These are phyloP conservation scores for Campylomormyrus numenius DNA, from an alignment of 2,113 vertebrate species.

Conservation along the genomic window DNA sequence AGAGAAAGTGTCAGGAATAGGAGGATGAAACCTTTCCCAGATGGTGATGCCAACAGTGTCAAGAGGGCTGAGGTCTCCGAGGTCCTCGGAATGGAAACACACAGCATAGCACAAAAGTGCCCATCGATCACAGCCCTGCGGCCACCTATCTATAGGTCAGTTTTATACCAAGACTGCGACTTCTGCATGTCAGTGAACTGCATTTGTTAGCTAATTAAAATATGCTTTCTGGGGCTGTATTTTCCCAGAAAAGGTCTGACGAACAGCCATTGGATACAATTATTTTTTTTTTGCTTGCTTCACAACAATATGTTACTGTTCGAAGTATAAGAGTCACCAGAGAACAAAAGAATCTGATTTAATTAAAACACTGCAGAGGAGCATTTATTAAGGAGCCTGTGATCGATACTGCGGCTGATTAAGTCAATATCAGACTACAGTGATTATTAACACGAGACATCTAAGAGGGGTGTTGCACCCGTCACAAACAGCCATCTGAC, in stretches of 20 bases:
- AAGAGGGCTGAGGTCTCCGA: too few relatives aligned
- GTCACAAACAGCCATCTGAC: neutral
- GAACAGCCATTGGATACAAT: neutral
- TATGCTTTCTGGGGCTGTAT: neutral
- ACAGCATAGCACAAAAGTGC: neutral
- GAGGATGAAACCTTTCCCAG: too few relatives aligned
- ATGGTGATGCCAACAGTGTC: too few relatives aligned
- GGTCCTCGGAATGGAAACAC: neutral
- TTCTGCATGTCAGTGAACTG: neutral
- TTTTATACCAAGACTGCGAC: neutral
- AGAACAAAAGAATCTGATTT: neutral
- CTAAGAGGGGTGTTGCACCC: neutral
- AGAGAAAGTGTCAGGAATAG: too few relatives aligned
- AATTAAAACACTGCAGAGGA: constrained; percentile 4
- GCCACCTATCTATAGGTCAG: neutral
- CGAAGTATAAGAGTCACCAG: neutral
- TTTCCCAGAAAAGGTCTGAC: neutral
- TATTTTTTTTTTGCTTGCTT: neutral
- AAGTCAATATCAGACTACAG: neutral
- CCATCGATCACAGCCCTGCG: neutral
- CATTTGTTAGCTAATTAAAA: neutral
- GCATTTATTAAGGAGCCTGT: neutral
- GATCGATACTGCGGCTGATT: neutral
- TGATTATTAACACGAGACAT: neutral
- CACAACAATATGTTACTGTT: neutral